Evolutionary conservation across 2,113 vertebrate species (phyloP), one percentile per base, ranked within the genome.

Genomic region (Gnathonemus longibarbis): DNA sequence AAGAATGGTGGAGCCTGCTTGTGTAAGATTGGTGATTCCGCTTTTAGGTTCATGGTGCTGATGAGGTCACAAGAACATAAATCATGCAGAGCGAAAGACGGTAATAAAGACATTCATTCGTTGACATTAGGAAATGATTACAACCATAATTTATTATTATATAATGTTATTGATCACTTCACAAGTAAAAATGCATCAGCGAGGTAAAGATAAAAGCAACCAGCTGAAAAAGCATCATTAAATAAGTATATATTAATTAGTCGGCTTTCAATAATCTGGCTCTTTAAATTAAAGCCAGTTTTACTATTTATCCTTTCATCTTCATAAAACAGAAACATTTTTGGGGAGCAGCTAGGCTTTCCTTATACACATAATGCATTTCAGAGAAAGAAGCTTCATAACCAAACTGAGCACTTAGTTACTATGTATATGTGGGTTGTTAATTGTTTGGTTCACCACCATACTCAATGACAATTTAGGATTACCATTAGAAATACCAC

Each of bases 251-350:
- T 89, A 9, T 90, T 9, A 66, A 50, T 84, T 27, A 42, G 52
- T 93, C 89, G 91, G 92, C 93, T 87, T 92, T 90, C 39, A 90
- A 83, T 77, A 90, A 83, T 77, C 93, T 93, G 95, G 93, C 93
- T 93, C 94, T 94, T 92, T 94, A 92, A 94, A 95, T 93, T 66
- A 90, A 91, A 92, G 94, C 93, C 94, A 91, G 90, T 56, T 39
- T 66, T 77, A 74, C n/a, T 80, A 39, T 80, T 19, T 42, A 80
- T 42, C 91, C 93, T 93, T 94, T 95, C 94, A 95, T 95, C 95
- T 95, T 96, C 94, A 94, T 94, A 94, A 95, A 94, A 95, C 91
- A 95, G 95, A 94, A 95, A 92, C 92, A 94, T n/a, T 35, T 80
- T 52, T 52, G 13, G 88, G 52, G 45, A 39, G 66, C 80, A 39